Base-by-base conservation (phyloP, 2,113 vertebrate genomes). In the Phasianus colchicus region DNA sequence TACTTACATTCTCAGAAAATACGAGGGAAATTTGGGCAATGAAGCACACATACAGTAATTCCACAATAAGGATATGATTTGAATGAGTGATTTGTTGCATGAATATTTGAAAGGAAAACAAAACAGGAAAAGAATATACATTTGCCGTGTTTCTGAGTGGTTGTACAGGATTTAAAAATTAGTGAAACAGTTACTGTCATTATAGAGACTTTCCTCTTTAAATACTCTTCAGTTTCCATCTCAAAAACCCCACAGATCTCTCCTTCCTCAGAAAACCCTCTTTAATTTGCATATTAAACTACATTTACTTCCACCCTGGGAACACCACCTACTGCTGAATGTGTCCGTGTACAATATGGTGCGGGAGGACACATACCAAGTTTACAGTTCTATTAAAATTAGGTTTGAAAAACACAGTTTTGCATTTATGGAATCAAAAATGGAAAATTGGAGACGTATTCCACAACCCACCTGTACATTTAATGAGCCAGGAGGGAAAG, bases 31-130 rank as follows among this genome's bases (percentile, higher is more conserved):
- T 71, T 32, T 65, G 63, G 48, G 54, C 73, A 66, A 71, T 92
- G 90, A 92, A 81, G 36, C 81, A 85, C 71, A 48, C 34, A 58
- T 55, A 83, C 54, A 89, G 70, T 81, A 87, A 92, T 90, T 48
- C 48, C 48, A 50, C 12, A 75, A 14, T n/a, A 25, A 54, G 45
- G 12, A n/a, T 84, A 27, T 30, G 72, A 69, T 36, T 2, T 27
- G 14, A 83, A 11, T 25, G 34, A 92, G 64, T 3, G 22, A 67
- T 67, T 86, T 73, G 15, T 70, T 64, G 27, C 4, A 2, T 47
- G 45, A 69, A 38, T 86, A 65, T 83, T 58, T 55, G 43, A 27
- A 58, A 86, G 52, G 60, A 71, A 80, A 93, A 74, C 30, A 58
- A 32, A 57, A 11, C 11, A 48, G 65, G 61, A 88, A 88, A 86